Evolutionary conservation across 2,113 vertebrate genomes (phyloP).

Genomic region (Bubo blakistoni): DNA sequence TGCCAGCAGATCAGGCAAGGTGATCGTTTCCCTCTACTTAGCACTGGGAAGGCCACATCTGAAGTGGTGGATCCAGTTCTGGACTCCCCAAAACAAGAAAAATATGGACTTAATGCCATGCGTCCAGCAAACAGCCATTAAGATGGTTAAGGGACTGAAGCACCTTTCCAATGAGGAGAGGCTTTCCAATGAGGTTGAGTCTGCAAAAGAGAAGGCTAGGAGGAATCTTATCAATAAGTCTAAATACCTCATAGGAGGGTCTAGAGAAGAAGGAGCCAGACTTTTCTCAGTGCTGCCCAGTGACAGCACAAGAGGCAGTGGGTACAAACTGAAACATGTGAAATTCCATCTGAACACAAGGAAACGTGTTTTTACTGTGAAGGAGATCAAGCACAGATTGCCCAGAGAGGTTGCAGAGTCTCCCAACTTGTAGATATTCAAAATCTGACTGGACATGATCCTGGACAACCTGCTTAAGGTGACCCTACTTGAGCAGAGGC

Average conservation of each 20-base stretch:
- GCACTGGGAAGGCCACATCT: background rate
- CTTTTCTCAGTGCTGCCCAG: background rate
- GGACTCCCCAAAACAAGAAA: background rate
- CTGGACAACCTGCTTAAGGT: background rate
- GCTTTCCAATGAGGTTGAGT: background rate
- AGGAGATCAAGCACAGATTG: background rate
- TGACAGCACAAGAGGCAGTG: background rate
- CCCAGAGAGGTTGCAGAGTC: background rate
- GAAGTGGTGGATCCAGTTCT: background rate
- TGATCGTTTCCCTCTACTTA: background rate
- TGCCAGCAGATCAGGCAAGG: background rate
- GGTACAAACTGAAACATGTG: background rate
- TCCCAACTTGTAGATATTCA: background rate
- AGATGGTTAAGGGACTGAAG: background rate
- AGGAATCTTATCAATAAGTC: background rate
- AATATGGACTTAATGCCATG: accelerated
- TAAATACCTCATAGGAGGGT: background rate
- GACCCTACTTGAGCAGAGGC: background rate
- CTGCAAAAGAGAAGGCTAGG: background rate
- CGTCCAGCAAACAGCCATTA: background rate
- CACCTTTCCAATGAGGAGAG: background rate
- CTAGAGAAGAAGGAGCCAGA: background rate
- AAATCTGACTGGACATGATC: background rate
- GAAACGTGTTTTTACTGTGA: background rate
- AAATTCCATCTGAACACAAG: background rate